Evolutionary conservation across 1,140 invertebrate species (phyloP).

Genomic region (Drosophila serrata): DNA sequence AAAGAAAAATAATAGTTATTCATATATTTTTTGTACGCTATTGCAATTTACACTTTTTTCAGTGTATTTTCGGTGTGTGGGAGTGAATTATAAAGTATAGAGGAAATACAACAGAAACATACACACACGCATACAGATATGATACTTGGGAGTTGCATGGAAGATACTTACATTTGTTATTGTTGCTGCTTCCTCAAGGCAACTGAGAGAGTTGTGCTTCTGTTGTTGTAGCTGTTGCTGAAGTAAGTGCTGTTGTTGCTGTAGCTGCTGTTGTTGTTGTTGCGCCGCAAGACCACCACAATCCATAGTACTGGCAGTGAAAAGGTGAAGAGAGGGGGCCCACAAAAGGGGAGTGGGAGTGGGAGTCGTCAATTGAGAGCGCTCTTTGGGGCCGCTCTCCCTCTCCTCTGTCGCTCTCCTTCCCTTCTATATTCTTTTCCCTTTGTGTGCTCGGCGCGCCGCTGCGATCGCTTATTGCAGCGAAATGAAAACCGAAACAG

Average conservation of each 20-base stretch:
- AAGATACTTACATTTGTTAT: conserved; percentile 79
- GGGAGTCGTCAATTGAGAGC: conserved; percentile 44
- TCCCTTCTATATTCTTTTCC: conserved; percentile 9
- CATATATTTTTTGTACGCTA: neutral
- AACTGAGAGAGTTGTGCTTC: conserved; percentile 55
- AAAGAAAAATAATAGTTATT: neutral
- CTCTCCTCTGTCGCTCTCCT: conserved; percentile 2
- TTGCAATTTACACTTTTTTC: neutral
- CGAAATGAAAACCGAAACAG: conserved; percentile 39
- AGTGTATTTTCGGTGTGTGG: conserved; percentile 53
- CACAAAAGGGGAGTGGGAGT: conserved; percentile 32
- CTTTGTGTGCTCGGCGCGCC: conserved; percentile 14
- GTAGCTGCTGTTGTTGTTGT: conserved; percentile 61
- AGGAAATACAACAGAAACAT: conserved; percentile 66
- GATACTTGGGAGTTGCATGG: conserved; percentile 22
- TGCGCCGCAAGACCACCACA: conserved; percentile 79
- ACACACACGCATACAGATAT: conserved; percentile 13
- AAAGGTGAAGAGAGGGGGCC: conserved; percentile 21
- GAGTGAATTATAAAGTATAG: conserved; percentile 71
- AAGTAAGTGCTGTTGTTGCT: conserved; percentile 45
- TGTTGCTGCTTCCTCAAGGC: conserved; percentile 77
- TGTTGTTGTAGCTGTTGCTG: conserved; percentile 61
- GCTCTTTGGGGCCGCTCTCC: conserved; percentile 27
- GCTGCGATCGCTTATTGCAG: conserved; percentile 44
- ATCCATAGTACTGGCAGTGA: conserved; percentile 69